Evolutionary conservation across 2,797 vertebrate species (phyloP), one percentile per base, ranked within the genome.

Genomic region (Acipenser ruthenus): DNA sequence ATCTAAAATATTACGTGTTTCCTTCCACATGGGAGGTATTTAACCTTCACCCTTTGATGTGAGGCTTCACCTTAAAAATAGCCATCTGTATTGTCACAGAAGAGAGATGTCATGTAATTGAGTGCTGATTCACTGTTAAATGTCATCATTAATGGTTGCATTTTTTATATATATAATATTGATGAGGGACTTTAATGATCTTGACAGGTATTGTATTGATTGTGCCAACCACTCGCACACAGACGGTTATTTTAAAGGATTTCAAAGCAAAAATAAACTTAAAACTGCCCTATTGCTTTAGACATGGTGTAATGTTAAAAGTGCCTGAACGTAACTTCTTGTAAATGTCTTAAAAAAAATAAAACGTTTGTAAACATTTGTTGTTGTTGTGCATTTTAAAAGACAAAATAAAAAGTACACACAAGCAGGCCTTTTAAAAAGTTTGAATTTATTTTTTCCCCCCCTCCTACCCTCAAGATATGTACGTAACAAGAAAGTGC

Each of bases 381-480:
- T 56, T 66, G 55, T 56, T 66, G n/a, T 50, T 49, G 6, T 13
- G 18, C 62, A 11, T n/a, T 12, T 4, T 13, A 70, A 62, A 65
- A 50, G 6, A 61, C 37, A 7, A 64, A 7, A 37, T 5, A 37
- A 69, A 62, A 59, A 58, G 13, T 2, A 66, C 55, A 65, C 61
- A 71, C 37, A 72, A 69, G 67, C 64, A 12, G 23, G 70, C 87
- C 77, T 73, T 91, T 89, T 89, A 91, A 91, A 90, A 90, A 84
- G 80, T 72, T 84, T 87, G 84, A 71, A 76, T 79, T 80, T 80
- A 71, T 71, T 77, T 77, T 74, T 73, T 66, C 72, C 47, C 60
- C 60, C 60, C 70, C 66, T 70, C 74, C 77, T 69, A 70, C 75
- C 79, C 73, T 76, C 72, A 79, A 73, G 78, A 86, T 78, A 88